Conservation (phyloP, 2,797 vertebrate genomes). For the Paratrypauchen microcephalus region DNA sequence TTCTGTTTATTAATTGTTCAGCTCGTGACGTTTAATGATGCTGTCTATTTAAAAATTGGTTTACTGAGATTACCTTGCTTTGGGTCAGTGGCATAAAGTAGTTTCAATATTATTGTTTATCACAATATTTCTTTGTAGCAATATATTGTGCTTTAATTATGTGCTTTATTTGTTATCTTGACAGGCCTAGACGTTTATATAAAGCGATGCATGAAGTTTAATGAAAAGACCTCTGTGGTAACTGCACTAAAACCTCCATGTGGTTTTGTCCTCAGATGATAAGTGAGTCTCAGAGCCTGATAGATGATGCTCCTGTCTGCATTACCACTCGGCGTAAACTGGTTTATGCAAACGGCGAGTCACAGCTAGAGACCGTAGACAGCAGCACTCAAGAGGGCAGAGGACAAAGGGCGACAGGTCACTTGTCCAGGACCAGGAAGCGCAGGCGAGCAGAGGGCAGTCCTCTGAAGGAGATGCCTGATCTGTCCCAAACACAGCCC, state of each 20-base stretch:
- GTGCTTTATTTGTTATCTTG: too few relatives aligned
- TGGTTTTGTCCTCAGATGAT: constrained; percentile 39
- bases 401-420: constrained; percentile 27
- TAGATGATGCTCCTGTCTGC: neutral
- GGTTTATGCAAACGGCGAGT: constrained; percentile 15
- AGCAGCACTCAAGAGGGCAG: neutral
- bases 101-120: too few relatives aligned
- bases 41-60: too few relatives aligned
- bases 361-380: neutral
- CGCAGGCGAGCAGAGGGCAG: constrained; percentile 36
- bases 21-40: too few relatives aligned
- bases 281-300: constrained; percentile 29
- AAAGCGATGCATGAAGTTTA: neutral
- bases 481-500: constrained; percentile 54
- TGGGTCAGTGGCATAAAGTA: too few relatives aligned
- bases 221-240: too few relatives aligned
- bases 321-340: constrained; percentile 54
- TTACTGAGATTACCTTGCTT: too few relatives aligned
- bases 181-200: too few relatives aligned
- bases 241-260: neutral
- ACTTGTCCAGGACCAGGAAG: constrained; percentile 21
- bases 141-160: too few relatives aligned
- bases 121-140: too few relatives aligned
- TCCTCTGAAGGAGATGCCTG: constrained; percentile 59
- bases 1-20: too few relatives aligned